Percentiles rank a stretch among this genome's conserved stretches.
phyloP scores from a whole-genome alignment of 2,113 vertebrate genomes.

The Planiliza haematocheilus region DNA sequence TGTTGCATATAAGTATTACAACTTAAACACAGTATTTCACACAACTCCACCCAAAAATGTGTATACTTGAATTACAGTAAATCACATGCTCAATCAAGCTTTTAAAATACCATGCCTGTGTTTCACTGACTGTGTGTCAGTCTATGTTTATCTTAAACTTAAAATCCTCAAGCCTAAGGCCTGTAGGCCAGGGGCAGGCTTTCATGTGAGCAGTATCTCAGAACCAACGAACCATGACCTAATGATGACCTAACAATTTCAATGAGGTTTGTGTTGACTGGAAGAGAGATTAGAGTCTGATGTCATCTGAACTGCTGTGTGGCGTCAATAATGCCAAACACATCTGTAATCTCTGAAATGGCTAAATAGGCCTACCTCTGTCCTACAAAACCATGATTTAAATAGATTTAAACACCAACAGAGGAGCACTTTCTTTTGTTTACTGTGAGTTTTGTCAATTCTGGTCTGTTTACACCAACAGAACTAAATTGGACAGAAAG shows the following conservation, averaged over 20 bases:
- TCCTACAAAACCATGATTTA: background rate
- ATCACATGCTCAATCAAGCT: background rate
- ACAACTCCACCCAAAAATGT: too few relatives aligned
- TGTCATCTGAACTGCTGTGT: conserved; percentile 13
- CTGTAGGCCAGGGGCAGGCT: conserved; percentile 7
- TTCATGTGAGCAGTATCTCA: conserved; percentile 9
- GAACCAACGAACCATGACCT: conserved; percentile 10
- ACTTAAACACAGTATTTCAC: too few relatives aligned
- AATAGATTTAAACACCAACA: background rate
- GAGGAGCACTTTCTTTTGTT: background rate
- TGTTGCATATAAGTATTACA: too few relatives aligned
- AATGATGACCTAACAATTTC: conserved; percentile 25
- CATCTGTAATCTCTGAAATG: conserved; percentile 14
- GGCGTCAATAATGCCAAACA: conserved; percentile 24
- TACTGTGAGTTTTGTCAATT: background rate
- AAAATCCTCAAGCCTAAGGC: background rate
- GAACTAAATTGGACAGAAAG: background rate
- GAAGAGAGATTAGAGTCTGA: conserved; percentile 25
- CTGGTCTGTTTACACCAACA: background rate
- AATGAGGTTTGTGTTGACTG: conserved; percentile 52
- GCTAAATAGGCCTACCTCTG: background rate
- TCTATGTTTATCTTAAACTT: conserved; percentile 6
- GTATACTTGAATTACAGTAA: background rate
- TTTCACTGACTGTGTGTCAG: conserved; percentile 10
- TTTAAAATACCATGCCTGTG: background rate